Conservation (phyloP, 1,140 invertebrate species). For the Pseudoatta argentina region DNA sequence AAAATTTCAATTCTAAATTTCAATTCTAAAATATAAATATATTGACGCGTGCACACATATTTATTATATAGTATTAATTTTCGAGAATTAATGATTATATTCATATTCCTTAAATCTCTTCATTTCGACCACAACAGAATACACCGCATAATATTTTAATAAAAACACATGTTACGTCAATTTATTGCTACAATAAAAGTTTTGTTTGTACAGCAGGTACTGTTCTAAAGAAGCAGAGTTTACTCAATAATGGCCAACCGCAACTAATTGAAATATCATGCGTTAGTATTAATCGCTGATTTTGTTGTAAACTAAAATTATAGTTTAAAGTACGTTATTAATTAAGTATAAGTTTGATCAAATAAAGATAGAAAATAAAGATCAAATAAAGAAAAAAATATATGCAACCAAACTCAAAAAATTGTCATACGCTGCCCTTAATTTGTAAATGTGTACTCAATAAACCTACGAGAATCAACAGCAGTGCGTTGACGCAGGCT, state of each 20-base stretch:
- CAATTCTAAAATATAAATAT: constrained; percentile 2
- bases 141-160: not conserved
- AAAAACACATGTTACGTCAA: not conserved
- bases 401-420: not conserved
- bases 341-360: not conserved
- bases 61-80: not conserved
- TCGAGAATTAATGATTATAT: not conserved
- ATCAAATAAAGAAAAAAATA: not conserved
- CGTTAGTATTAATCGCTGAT: not conserved
- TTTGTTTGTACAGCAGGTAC: constrained; percentile 21
- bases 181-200: not conserved
- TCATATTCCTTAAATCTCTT: not conserved
- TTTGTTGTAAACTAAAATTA: not conserved
- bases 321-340: not conserved
- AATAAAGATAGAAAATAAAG: not conserved
- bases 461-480: constrained; percentile 61
- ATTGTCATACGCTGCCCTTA: not conserved
- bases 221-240: not conserved
- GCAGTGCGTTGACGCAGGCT: constrained; percentile 1
- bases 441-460: constrained; percentile 46
- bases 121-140: not conserved
- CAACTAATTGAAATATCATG: not conserved
- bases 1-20: not conserved
- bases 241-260: not conserved
- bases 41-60: not conserved